phyloP scores from a whole-genome alignment of 2,113 vertebrate genomes.

The Rattus rattus region DNA sequence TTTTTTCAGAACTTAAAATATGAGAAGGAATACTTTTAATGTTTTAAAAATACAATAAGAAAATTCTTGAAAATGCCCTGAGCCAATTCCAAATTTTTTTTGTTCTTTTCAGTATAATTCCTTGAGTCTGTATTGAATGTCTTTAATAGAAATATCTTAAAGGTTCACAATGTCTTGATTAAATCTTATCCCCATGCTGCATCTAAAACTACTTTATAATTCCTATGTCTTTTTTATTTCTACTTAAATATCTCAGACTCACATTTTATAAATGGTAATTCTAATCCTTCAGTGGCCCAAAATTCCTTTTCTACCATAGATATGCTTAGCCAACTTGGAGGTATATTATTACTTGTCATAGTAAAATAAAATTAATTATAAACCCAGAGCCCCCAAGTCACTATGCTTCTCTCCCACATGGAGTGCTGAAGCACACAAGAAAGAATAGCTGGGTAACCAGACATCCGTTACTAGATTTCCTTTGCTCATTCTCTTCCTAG shows the following conservation, averaged over 20 bases:
- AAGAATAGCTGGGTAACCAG: not conserved
- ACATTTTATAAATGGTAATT: not conserved
- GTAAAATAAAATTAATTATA: constrained; percentile 39
- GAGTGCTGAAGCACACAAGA: not conserved
- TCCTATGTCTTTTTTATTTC: not conserved
- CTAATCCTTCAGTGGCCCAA: not conserved
- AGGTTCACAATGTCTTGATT: constrained; percentile 17
- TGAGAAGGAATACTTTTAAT: constrained; percentile 3
- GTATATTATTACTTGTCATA: not conserved
- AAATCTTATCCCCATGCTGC: constrained; percentile 26
- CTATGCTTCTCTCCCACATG: not conserved
- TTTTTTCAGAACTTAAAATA: constrained; percentile 4
- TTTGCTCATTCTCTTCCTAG: not conserved
- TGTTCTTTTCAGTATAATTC: not conserved
- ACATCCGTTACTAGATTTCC: not conserved
- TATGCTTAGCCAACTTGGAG: not conserved
- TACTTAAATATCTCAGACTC: not conserved
- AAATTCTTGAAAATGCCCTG: not conserved
- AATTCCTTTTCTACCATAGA: constrained; percentile 32
- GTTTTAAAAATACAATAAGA: not conserved
- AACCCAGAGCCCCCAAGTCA: not conserved
- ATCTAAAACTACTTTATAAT: constrained; percentile 33
- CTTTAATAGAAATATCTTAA: constrained; percentile 30
- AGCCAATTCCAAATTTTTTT: not conserved
- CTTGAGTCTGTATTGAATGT: not conserved